phyloP scores from a whole-genome alignment of 2,797 vertebrate genomes.

The Tamandua tetradactyla region DNA sequence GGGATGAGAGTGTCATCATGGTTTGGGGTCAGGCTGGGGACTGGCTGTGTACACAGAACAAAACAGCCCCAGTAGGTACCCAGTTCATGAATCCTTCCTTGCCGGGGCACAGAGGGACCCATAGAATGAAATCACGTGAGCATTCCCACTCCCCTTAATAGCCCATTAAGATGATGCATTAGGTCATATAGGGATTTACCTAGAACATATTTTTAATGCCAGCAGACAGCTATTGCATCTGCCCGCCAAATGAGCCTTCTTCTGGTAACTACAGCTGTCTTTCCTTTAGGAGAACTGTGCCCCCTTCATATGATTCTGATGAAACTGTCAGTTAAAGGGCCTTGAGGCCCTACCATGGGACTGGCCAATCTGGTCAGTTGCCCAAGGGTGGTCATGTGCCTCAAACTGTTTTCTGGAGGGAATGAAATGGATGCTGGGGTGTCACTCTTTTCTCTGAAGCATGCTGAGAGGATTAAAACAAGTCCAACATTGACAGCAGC shows the following conservation, averaged over 20 bases:
- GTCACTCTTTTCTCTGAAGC: conserved; percentile 19
- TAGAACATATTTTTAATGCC: conserved; percentile 70
- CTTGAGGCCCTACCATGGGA: background rate
- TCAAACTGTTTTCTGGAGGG: background rate
- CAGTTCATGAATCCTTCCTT: background rate
- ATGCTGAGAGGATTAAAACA: background rate
- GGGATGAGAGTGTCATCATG: background rate
- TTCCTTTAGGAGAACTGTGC: conserved; percentile 69
- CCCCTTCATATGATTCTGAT: background rate
- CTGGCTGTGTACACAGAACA: background rate
- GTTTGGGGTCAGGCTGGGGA: background rate
- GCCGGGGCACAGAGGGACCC: background rate
- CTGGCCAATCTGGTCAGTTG: background rate
- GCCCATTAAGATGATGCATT: conserved; percentile 65
- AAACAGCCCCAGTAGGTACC: background rate
- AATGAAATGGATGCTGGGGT: background rate
- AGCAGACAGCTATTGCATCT: conserved; percentile 47
- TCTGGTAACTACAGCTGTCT: conserved; percentile 65
- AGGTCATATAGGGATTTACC: conserved; percentile 68
- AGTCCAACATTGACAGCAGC: background rate
- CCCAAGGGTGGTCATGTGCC: background rate
- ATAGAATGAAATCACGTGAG: conserved; percentile 17
- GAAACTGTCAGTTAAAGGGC: conserved; percentile 36
- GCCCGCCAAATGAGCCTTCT: conserved; percentile 3
- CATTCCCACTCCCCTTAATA: conserved; percentile 24